Evolutionary conservation across 2,797 vertebrate genomes (phyloP), one percentile per base, ranked within the genome.

Genomic region (Eulemur mongoz): DNA sequence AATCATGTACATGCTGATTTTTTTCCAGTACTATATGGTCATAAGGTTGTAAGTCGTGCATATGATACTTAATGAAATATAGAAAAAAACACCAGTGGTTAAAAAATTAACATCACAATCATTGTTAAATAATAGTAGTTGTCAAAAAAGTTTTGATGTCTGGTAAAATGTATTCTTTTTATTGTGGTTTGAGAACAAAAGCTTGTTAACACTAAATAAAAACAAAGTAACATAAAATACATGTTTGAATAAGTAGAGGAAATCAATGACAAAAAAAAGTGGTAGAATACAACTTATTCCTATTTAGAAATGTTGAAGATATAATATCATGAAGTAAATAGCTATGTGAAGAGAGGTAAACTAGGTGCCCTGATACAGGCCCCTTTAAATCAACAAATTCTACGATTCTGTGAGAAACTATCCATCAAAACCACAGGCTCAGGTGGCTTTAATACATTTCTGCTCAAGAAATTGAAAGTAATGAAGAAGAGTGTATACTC

Each of bases 291-390:
- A 96, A 98, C 73, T 54, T 32, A 48, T 50, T 30, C 59, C 93
- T 81, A 48, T 93, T 22, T 89, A 92, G 25, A 95, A 73, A 72
- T 72, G 13, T 79, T 92, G 91, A 97, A 67, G 67, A 93, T 48
- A 75, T 96, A 98, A 91, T 27, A 93, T 80, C 92, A 95, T 93
- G 89, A 97, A 98, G 96, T 91, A 95, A 94, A 50, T 85, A 95
- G 54, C 30, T 30, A 0, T 6, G 61, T 72, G 83, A 48, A 72
- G 63, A 80, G 78, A 76, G 15, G 94, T 57, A 75, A 94, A 97
- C 84, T 92, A 59, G 54, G 65, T 95, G 86, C 96, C 65, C 95
- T 75, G 83, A 88, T 43, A 93, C 91, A 95, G 48, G 73, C 93
- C 22, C 20, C 88, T 97, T 92, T 95, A 79, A 91, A 89, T 97